A percentile compares a stretch with the other conserved stretches of the same genome.
phyloP scores from a whole-genome alignment of 2,888 invertebrate species.

The Strigamia crassipes region DNA sequence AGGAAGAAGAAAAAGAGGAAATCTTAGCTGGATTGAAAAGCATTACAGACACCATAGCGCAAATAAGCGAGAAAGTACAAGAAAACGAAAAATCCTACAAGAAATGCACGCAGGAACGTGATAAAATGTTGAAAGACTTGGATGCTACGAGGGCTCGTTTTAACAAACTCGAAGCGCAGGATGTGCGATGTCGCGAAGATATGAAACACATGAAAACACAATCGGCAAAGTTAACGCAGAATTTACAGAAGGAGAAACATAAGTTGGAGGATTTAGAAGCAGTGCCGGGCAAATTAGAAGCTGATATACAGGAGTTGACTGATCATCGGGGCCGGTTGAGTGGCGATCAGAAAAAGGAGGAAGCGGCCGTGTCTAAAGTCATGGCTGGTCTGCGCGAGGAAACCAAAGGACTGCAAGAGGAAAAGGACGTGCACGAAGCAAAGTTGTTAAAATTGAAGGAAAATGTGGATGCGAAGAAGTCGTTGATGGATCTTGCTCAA shows the following conservation, averaged over 20 bases:
- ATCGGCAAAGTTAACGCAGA: slow-evolving; percentile 72
- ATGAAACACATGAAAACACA: slow-evolving; percentile 69
- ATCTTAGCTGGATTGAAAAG: not conserved
- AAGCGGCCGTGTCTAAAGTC: slow-evolving; percentile 60
- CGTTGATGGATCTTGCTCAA: slow-evolving; percentile 68
- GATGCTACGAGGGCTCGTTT: slow-evolving; percentile 53
- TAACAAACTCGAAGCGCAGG: slow-evolving; percentile 57
- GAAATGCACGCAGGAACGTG: not conserved
- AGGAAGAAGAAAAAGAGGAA: not conserved
- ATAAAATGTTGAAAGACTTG: slow-evolving; percentile 49
- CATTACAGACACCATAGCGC: not conserved
- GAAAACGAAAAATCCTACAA: slow-evolving; percentile 64
- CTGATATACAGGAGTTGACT: slow-evolving; percentile 67
- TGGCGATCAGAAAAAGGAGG: slow-evolving; percentile 64
- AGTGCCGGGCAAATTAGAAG: slow-evolving; percentile 74
- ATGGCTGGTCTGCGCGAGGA: slow-evolving; percentile 70
- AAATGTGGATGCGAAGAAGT: slow-evolving; percentile 72
- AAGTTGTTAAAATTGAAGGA: slow-evolving; percentile 72
- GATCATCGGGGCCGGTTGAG: slow-evolving; percentile 65
- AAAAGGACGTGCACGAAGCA: slow-evolving; percentile 71
- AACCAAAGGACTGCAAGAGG: slow-evolving; percentile 72
- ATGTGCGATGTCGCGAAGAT: slow-evolving; percentile 65
- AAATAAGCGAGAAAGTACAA: slow-evolving; percentile 75
- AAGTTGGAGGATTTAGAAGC: slow-evolving; percentile 68
- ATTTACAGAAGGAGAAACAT: slow-evolving; percentile 9